These are phyloP conservation scores for Borostomias antarcticus DNA, from an alignment of 2,797 vertebrate species.

Conservation along the genomic window DNA sequence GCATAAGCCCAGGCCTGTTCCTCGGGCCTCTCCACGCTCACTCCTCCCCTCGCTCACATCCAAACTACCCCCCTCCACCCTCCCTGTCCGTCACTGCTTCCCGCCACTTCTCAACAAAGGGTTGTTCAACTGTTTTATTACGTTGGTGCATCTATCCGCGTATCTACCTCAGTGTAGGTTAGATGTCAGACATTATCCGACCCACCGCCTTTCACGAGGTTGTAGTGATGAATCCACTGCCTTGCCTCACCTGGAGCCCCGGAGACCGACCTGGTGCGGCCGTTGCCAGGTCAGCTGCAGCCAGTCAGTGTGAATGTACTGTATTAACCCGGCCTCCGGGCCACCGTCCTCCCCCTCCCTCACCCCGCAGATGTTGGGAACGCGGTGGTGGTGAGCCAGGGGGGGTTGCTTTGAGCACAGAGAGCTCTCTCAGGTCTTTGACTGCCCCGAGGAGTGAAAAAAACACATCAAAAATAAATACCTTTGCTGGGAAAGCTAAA, in stretches of 20 bases:
- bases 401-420: slow-evolving; percentile 63
- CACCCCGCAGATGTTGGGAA: slow-evolving; percentile 57
- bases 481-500: slow-evolving; percentile 55
- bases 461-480: slow-evolving; percentile 58
- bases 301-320: slow-evolving; percentile 31
- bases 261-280: slow-evolving; percentile 12
- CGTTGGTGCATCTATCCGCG: slow-evolving; percentile 21
- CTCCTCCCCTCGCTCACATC: slow-evolving; percentile 15
- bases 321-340: slow-evolving; percentile 19
- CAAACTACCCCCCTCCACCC: neutral
- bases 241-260: slow-evolving; percentile 11
- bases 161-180: slow-evolving; percentile 15
- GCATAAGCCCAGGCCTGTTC: slow-evolving; percentile 75
- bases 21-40: slow-evolving; percentile 31
- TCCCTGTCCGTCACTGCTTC: slow-evolving; percentile 22
- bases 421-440: slow-evolving; percentile 69
- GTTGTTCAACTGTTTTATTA: slow-evolving; percentile 23
- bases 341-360: slow-evolving; percentile 20
- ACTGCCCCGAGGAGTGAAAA: slow-evolving; percentile 50
- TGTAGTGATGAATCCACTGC: slow-evolving; percentile 21
- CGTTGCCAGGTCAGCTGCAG: slow-evolving; percentile 20
- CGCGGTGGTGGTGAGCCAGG: slow-evolving; percentile 8
- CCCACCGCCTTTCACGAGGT: neutral
- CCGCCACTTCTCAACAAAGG: slow-evolving; percentile 20
- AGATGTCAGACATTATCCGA: neutral